Percentiles rank a stretch among this genome's conserved stretches.
phyloP scores from a whole-genome alignment of 2,797 vertebrate species.

The Lates japonicus region DNA sequence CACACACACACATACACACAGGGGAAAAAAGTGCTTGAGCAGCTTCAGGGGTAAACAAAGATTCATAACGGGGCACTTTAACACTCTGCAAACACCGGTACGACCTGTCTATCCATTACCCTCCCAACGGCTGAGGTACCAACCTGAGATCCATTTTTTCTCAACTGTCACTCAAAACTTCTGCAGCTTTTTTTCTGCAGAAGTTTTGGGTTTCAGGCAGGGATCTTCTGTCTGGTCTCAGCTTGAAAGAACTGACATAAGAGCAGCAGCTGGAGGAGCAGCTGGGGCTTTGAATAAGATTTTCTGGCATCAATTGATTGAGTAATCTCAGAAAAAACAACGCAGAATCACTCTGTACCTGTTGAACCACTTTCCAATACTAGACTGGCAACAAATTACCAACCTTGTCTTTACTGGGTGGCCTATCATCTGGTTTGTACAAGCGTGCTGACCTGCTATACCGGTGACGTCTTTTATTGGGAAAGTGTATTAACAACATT shows the following conservation, averaged over 20 bases:
- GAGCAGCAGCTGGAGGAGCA: too few species aligned
- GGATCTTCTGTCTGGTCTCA: too few species aligned
- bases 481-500: slow-evolving; percentile 28
- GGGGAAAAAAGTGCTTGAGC: slow-evolving; percentile 79
- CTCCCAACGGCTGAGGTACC: slow-evolving; percentile 17
- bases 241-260: slow-evolving; percentile 6
- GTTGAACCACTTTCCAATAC: slow-evolving; percentile 46
- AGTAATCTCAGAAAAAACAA: slow-evolving; percentile 39
- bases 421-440: slow-evolving; percentile 21
- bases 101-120: slow-evolving; percentile 37
- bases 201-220: too few species aligned
- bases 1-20: slow-evolving; percentile 26
- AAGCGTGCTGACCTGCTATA: background rate
- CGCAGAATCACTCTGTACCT: slow-evolving; percentile 57
- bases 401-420: slow-evolving; percentile 29
- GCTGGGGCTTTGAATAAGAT: slow-evolving; percentile 39
- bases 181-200: too few species aligned
- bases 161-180: too few species aligned
- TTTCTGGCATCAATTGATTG: too few species aligned
- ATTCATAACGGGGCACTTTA: slow-evolving; percentile 77
- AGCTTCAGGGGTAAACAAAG: slow-evolving; percentile 80
- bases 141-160: too few species aligned
- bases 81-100: slow-evolving; percentile 59
- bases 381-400: slow-evolving; percentile 68
- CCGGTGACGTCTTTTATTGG: slow-evolving; percentile 19